Conservation (phyloP, 1,140 invertebrate species). For the Thalassaphorura encarpata region DNA sequence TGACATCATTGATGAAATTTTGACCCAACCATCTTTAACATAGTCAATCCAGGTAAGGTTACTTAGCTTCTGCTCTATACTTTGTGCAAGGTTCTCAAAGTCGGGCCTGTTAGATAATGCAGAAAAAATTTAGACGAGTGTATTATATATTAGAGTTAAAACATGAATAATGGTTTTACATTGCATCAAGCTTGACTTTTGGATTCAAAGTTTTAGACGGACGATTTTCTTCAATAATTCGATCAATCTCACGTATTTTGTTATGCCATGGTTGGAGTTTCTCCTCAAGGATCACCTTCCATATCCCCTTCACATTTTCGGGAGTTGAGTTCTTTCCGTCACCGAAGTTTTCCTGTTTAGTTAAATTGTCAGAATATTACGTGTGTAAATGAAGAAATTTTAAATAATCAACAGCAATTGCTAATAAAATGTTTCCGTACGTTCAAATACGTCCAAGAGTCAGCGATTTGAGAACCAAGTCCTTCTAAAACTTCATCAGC, state of each 20-base stretch:
- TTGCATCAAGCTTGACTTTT: conserved; percentile 3
- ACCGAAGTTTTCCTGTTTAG: too few species aligned
- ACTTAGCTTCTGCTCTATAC: neutral
- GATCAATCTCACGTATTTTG: conserved; percentile 5
- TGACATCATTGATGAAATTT: conserved; percentile 4
- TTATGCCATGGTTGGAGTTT: conserved; percentile 8
- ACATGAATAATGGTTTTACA: neutral
- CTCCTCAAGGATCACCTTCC: conserved; percentile 8
- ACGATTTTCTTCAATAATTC: neutral
- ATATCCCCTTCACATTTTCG: conserved; percentile 7
- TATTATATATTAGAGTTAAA: neutral
- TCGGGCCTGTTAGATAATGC: neutral
- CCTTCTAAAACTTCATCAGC: too few species aligned
- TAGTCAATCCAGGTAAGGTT: neutral
- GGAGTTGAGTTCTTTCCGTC: too few species aligned
- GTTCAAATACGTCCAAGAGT: too few species aligned
- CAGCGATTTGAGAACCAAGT: too few species aligned
- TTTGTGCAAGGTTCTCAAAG: neutral
- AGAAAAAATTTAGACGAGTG: neutral
- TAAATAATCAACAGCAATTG: too few species aligned
- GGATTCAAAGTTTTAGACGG: conserved; percentile 4
- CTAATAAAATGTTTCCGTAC: too few species aligned
- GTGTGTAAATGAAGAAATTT: too few species aligned
- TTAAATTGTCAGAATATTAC: too few species aligned
- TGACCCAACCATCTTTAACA: conserved; percentile 19